Evolutionary conservation across 2,113 vertebrate genomes (phyloP).

Genomic region (Caranx melampygus): DNA sequence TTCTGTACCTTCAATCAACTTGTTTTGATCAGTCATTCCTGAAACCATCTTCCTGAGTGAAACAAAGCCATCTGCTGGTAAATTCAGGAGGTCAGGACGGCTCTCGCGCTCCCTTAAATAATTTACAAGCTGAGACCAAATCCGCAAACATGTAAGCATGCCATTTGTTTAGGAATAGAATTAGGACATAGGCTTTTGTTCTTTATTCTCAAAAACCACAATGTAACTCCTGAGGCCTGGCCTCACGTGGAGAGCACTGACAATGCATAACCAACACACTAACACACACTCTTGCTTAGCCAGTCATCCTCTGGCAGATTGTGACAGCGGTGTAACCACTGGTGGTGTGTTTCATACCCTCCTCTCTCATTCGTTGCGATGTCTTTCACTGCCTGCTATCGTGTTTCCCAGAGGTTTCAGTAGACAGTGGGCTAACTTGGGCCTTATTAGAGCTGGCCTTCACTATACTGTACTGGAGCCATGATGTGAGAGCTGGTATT

Average conservation of each 20-base stretch:
- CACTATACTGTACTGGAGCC: constrained; percentile 7
- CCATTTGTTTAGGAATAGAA: background rate
- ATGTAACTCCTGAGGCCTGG: background rate
- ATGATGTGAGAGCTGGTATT: constrained; percentile 40
- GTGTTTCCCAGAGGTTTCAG: constrained; percentile 45
- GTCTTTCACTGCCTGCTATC: constrained; percentile 17
- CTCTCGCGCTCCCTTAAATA: constrained; percentile 5
- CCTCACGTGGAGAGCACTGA: background rate
- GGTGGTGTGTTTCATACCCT: constrained; percentile 1
- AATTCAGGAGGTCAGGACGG: background rate
- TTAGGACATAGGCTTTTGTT: background rate
- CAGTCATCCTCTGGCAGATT: constrained; percentile 6
- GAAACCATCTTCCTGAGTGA: background rate
- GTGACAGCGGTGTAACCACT: constrained; percentile 2
- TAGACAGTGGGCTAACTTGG: constrained; percentile 36
- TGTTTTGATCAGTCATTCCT: background rate
- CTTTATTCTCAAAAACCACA: background rate
- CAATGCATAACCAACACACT: background rate
- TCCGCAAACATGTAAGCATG: constrained; percentile 2
- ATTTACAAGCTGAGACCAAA: constrained; percentile 17
- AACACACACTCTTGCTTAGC: background rate
- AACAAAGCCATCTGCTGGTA: constrained; percentile 16
- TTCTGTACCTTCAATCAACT: background rate
- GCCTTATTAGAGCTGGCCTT: constrained; percentile 59
- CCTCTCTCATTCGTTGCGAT: background rate